phyloP scores from a whole-genome alignment of 2,113 vertebrate genomes.

The Verasper variegatus region DNA sequence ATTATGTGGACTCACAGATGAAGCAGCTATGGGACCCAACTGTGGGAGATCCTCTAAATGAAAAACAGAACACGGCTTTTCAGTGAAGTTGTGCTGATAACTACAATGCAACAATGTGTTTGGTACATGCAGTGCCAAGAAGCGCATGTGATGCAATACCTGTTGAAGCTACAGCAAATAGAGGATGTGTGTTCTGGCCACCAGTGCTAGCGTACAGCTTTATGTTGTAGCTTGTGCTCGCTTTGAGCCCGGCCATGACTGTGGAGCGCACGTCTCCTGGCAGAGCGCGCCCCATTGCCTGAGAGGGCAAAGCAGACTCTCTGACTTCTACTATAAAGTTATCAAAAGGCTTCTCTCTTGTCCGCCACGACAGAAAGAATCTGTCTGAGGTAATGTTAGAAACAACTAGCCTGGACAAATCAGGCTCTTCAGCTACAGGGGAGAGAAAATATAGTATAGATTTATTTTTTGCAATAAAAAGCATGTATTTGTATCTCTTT shows the following conservation, averaged over 20 bases:
- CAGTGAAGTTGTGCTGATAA: conserved; percentile 35
- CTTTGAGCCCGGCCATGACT: conserved; percentile 84
- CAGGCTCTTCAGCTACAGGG: conserved; percentile 84
- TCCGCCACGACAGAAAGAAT: conserved; percentile 85
- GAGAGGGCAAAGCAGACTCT: conserved; percentile 85
- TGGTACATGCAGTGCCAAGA: conserved; percentile 19
- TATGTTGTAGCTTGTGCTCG: conserved; percentile 84
- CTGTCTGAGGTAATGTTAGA: conserved; percentile 88
- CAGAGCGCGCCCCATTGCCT: conserved; percentile 81
- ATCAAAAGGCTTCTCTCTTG: conserved; percentile 84
- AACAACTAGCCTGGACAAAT: conserved; percentile 88
- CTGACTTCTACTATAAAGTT: conserved; percentile 89
- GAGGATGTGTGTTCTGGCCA: conserved; percentile 78
- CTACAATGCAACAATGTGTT: not conserved
- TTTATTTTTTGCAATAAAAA: conserved; percentile 46
- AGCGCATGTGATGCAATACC: conserved; percentile 74
- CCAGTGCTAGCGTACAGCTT: conserved; percentile 85
- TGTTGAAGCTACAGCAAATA: conserved; percentile 85
- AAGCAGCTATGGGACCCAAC: conserved; percentile 77
- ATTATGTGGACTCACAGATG: conserved; percentile 75
- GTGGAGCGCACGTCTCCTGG: conserved; percentile 71
- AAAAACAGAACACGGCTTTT: conserved; percentile 68
- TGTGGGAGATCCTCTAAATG: conserved; percentile 80
- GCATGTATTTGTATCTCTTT: conserved; percentile 19
- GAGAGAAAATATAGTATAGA: conserved; percentile 75